A percentile compares a stretch with the other conserved stretches of the same genome.
These are phyloP conservation scores for Cryptotermes secundus DNA, from an alignment of 1,140 invertebrate genomes.

Conservation along the genomic window DNA sequence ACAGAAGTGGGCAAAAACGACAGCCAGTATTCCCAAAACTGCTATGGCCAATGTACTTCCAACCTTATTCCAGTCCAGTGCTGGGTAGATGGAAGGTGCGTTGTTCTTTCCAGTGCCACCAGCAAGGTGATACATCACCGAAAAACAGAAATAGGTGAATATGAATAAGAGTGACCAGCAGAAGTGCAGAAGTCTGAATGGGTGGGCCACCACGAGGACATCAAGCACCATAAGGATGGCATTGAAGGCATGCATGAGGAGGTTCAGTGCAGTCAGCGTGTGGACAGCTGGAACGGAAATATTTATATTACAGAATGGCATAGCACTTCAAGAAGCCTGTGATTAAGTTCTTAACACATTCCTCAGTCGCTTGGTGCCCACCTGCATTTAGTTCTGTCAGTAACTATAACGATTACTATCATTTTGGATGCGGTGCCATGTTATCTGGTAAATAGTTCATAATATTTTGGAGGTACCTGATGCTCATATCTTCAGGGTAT, in stretches of 20 bases:
- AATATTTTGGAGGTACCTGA: no score
- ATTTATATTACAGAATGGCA: neutral
- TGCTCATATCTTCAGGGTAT: no score
- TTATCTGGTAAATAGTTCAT: no score
- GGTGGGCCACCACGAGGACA: slow-evolving; percentile 65
- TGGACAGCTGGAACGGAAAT: slow-evolving; percentile 47
- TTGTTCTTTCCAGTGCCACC: slow-evolving; percentile 62
- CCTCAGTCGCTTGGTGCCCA: neutral
- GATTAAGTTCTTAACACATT: neutral
- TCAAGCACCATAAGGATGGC: slow-evolving; percentile 72
- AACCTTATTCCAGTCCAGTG: slow-evolving; percentile 65
- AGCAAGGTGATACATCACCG: slow-evolving; percentile 65
- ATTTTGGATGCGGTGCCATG: no score
- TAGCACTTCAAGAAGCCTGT: neutral
- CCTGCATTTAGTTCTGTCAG: neutral
- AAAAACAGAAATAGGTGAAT: slow-evolving; percentile 66
- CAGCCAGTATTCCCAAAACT: neutral
- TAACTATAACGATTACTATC: no score
- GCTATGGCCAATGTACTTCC: slow-evolving; percentile 42
- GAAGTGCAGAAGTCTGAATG: slow-evolving; percentile 65
- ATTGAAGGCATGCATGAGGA: slow-evolving; percentile 72
- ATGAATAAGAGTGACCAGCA: slow-evolving; percentile 66
- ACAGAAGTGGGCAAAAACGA: neutral
- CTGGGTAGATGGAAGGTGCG: slow-evolving; percentile 60
- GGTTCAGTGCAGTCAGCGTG: slow-evolving; percentile 61